Percentiles rank a stretch among this genome's conserved stretches.
These are phyloP conservation scores for Ophthalmolycus amberensis DNA, from an alignment of 2,113 vertebrate genomes.

Conservation along the genomic window DNA sequence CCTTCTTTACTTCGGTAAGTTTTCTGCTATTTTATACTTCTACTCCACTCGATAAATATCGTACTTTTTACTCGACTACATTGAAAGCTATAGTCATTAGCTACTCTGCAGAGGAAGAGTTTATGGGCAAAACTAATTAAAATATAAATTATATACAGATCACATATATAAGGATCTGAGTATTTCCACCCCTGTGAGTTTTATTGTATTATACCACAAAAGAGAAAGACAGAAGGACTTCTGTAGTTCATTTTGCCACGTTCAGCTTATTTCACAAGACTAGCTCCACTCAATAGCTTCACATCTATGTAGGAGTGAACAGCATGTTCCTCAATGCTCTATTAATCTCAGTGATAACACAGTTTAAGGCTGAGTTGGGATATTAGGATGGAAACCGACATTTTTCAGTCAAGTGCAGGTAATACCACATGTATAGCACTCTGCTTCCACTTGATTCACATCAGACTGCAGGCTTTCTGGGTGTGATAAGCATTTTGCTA, in stretches of 20 bases:
- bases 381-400: neutral
- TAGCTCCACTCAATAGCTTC: neutral
- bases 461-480: constrained; percentile 18
- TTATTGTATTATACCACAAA: neutral
- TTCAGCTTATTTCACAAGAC: neutral
- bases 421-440: neutral
- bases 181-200: neutral
- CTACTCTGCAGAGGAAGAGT: neutral
- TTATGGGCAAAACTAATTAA: neutral
- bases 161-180: neutral
- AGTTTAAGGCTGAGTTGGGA: constrained; percentile 7
- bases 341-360: constrained; percentile 12
- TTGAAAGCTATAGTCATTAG: neutral
- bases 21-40: neutral
- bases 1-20: neutral
- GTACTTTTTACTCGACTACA: neutral
- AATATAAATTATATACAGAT: neutral
- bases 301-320: constrained; percentile 13
- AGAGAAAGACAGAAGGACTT: neutral
- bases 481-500: constrained; percentile 14
- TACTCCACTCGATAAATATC: neutral
- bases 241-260: neutral
- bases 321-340: constrained; percentile 24
- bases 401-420: neutral
- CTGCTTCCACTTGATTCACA: constrained; percentile 14